Base-by-base conservation (phyloP, 2,888 invertebrate genomes). In the Seira ritae region DNA sequence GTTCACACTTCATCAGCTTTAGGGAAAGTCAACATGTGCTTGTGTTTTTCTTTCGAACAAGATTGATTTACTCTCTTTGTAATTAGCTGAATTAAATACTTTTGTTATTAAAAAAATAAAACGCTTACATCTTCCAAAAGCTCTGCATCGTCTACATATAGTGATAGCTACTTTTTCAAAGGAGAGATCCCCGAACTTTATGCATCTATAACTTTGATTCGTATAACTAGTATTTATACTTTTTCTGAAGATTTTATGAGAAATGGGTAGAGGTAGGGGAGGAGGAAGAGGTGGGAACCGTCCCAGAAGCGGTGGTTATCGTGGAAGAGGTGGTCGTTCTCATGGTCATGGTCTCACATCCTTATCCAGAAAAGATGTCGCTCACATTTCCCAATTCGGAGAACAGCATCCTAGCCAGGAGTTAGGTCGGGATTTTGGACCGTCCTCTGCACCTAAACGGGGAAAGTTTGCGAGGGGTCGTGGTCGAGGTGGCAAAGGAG, bases 371-470 rank as follows among this genome's bases (percentile, higher is more conserved):
- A 85, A 80, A 65, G 84, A 86, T 72, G 77, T 67, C 1, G 37
- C 77, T 15, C 88, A 89, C 71, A 72, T 86, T 23, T 80, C 84
- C 17, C 84, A 86, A 71, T 88, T 88, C 84, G 89, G 89, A 10
- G 89, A 89, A 74, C 78, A 76, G 22, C 89, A 89, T 84, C 89
- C 89, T 0, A 86, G 87, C 78, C 77, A 88, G 69, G 88, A 88
- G 65, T 8, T 78, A 12, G 22, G 46, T 37, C 62, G 37, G 1
- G 86, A 86, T 62, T 87, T 87, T 76, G 83, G 83, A 19, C 79
- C 83, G 12, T 42, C 66, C 2, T 77, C 80, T 60, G 22, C 46
- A 12, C 37, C 46, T 22, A 77, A 72, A 65, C 60, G 50, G 66
- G 80, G 76, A 3, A 78, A 68, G 50, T 67, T 76, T 55, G 50